phyloP scores from a whole-genome alignment of 2,888 invertebrate genomes.

The Ceramica pisi region DNA sequence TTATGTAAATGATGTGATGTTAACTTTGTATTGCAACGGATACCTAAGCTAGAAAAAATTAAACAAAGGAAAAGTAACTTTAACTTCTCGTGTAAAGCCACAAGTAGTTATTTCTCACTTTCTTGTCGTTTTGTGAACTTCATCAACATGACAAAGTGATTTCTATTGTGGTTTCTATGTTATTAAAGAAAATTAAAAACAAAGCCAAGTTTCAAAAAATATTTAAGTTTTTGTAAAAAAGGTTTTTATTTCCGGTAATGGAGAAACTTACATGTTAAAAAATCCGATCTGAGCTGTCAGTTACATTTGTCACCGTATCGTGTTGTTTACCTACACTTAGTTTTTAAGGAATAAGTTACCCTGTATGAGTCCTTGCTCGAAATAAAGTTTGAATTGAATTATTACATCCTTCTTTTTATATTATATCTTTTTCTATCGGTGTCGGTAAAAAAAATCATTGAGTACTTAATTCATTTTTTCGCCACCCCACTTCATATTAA shows the following conservation, averaged over 20 bases:
- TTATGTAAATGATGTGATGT: not conserved
- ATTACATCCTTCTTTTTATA: not conserved
- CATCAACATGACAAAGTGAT: not conserved
- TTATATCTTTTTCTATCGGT: too few species aligned
- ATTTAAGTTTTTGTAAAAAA: too few species aligned
- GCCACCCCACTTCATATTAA: conserved; percentile 24
- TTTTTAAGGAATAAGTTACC: too few species aligned
- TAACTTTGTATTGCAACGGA: not conserved
- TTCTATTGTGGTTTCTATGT: too few species aligned
- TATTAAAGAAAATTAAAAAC: too few species aligned
- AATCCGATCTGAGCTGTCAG: too few species aligned
- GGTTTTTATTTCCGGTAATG: too few species aligned
- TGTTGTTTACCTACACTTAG: not conserved
- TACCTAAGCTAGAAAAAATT: not conserved
- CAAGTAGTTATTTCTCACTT: not conserved
- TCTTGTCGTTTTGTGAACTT: not conserved
- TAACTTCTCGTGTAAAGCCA: not conserved
- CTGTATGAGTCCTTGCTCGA: too few species aligned
- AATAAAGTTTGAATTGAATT: too few species aligned
- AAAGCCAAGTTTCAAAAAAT: too few species aligned
- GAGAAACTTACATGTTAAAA: not conserved
- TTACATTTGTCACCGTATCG: too few species aligned
- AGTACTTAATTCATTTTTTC: conserved; percentile 1
- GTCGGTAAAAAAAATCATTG: not conserved
- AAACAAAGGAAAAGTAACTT: not conserved